Evolutionary conservation across 2,797 vertebrate species (phyloP), one percentile per base, ranked within the genome.

Genomic region (Sebastes ruberrimus): DNA sequence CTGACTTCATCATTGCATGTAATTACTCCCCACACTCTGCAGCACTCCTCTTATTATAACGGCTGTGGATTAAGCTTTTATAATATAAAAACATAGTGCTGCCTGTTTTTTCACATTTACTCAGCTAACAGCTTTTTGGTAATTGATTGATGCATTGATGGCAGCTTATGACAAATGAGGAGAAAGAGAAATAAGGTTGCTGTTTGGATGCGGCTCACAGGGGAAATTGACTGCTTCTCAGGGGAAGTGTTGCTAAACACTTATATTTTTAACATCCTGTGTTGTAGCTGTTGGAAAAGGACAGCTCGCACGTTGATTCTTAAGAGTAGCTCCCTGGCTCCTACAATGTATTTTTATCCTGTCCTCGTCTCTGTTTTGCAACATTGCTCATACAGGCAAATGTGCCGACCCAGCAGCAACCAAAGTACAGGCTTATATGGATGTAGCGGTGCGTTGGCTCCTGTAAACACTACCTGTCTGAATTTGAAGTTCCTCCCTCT

Each of bases 401-500:
- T 59, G 4, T 68, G 64, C 38, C 3, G 1, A 28, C 76, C 55
- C 27, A 77, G 55, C 62, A 74, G 42, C 20, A 67, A 56, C 73
- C 32, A 82, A 66, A 85, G 76, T 75, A 53, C 16, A 72, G 68
- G 68, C 25, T 74, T 66, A 60, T 22, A 11, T 46, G 42, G 64
- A 78, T 83, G 64, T 55, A 23, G 42, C 38, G 33, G 22, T 63
- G 56, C 64, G 28, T 69, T 42, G 25, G 69, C 71, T 71, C 55
- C 53, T 75, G 69, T 81, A 83, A 86, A 84, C 60, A 69, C 75
- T 71, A 89, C 85, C 85, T 89, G 83, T 82, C 82, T 83, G 68
- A 72, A 81, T 84, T 7, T 82, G 69, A 83, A 84, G 60, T 57
- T 56, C 70, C 66, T 56, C 57, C 57, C 67, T 46, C 23, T 38